Percentiles rank a stretch among this genome's conserved stretches.
These are phyloP conservation scores for Pyrgus malvae DNA, from an alignment of 2,888 invertebrate species.

Conservation along the genomic window DNA sequence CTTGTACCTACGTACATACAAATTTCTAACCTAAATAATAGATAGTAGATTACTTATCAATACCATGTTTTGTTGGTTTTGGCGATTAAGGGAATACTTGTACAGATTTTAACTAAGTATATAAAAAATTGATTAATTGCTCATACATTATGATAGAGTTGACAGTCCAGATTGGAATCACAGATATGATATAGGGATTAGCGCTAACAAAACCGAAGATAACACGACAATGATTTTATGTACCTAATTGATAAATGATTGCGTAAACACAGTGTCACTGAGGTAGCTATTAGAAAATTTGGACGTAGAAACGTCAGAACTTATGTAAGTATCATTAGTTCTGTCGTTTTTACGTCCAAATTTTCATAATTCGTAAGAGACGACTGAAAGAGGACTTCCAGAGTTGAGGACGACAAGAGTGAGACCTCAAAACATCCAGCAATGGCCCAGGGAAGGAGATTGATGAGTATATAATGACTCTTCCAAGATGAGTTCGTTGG, in stretches of 20 bases:
- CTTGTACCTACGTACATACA: background rate
- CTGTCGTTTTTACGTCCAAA: no score
- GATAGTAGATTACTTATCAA: constrained; percentile 8
- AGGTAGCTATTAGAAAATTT: no score
- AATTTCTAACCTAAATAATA: background rate
- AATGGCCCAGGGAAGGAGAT: no score
- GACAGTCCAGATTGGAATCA: constrained; percentile 41
- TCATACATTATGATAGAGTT: constrained; percentile 50
- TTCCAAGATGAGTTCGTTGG: no score
- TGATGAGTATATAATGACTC: no score
- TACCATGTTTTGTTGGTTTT: constrained; percentile 12
- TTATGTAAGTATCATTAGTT: no score
- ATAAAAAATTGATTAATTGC: constrained; percentile 44
- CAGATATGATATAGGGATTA: constrained; percentile 41
- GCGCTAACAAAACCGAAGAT: constrained; percentile 27
- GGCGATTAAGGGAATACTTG: constrained; percentile 18
- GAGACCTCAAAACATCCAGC: no score
- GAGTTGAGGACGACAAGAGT: no score
- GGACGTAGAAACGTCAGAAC: no score
- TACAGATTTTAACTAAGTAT: constrained; percentile 22
- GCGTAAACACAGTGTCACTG: no score
- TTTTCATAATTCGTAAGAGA: no score
- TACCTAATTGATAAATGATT: constrained; percentile 31
- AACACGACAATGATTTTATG: constrained; percentile 32
- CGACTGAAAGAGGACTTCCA: no score